Evolutionary conservation across 1,140 invertebrate species (phyloP), one percentile per base, ranked within the genome.

Genomic region (Eriosoma lanigerum): DNA sequence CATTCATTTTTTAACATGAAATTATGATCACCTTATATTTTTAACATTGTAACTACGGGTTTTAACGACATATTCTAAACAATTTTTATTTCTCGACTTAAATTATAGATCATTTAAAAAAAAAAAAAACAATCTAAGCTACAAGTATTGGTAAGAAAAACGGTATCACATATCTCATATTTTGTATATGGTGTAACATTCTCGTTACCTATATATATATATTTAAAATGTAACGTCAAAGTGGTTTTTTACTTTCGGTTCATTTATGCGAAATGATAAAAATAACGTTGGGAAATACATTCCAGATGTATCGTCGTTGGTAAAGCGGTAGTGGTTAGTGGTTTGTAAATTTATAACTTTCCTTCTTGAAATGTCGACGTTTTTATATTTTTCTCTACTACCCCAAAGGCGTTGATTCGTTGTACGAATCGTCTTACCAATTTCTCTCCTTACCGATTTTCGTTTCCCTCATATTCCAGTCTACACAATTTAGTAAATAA

Each of bases 401-500:
- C 21, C 64, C 66, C 38, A 17, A 46, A 8, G 66, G 44, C 38
- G 66, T 68, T 26, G 21, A 48, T 48, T 48, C 66, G 3, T 0
- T 6, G 66, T 8, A 5, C 15, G 17, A 13, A 13, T n/a, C 44
- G 44, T 50, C 19, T 50, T 15, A 70, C 13, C 46, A 70, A 24
- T 66, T 48, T 48, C 64, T 48, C 1, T 48, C 21, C 66, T 24
- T 6, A 17, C 19, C 46, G 46, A 29, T 21, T 29, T 72, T 52
- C 29, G 26, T 72, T 52, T 52, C 48, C 24, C 46, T 29, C 8
- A 24, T 0, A 48, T 68, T 48, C 38, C 66, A 38, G 66, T 72
- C 48, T 17, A n/a, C 24, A 9, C 52, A 29, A 72, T 72, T 29
- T n/a, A 72, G 48, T 24, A 72, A 72, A 72, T 70, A 70, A 70